Conservation (phyloP, 37 sponge, comb jelly and placozoan genomes). For the Oopsacas minuta region DNA sequence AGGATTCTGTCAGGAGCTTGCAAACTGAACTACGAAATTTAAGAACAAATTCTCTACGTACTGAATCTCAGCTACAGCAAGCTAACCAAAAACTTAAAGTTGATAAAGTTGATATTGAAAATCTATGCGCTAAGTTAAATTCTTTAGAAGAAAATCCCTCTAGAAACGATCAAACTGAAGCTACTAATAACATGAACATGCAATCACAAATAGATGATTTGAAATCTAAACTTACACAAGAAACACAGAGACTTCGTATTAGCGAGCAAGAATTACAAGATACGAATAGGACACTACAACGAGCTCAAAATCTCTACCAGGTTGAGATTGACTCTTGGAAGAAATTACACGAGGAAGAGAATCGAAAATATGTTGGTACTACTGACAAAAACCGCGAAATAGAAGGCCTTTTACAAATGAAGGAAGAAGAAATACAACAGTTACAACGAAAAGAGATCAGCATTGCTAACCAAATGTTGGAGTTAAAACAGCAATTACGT, state of each 20-base stretch:
- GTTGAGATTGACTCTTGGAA: background rate
- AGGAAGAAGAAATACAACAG: background rate
- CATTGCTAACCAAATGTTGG: background rate
- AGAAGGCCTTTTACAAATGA: background rate
- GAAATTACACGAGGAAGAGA: background rate
- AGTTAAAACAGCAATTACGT: background rate
- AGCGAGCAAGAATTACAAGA: background rate
- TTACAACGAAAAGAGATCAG: background rate
- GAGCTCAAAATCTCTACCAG: background rate
- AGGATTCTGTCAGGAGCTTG: background rate
- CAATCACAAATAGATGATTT: background rate
- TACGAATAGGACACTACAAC: background rate
- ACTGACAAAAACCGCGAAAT: background rate
- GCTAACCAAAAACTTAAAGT: background rate
- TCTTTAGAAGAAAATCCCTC: background rate
- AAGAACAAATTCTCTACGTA: background rate
- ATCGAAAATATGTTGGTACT: background rate
- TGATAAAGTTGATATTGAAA: background rate
- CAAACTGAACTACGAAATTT: background rate
- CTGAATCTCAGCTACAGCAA: background rate
- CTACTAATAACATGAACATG: background rate
- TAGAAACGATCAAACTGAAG: background rate
- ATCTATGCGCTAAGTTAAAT: background rate
- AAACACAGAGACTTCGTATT: background rate
- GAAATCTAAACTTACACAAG: background rate